Evolutionary conservation across 2,888 invertebrate species (phyloP).

Genomic region (Adelognathus sp.): DNA sequence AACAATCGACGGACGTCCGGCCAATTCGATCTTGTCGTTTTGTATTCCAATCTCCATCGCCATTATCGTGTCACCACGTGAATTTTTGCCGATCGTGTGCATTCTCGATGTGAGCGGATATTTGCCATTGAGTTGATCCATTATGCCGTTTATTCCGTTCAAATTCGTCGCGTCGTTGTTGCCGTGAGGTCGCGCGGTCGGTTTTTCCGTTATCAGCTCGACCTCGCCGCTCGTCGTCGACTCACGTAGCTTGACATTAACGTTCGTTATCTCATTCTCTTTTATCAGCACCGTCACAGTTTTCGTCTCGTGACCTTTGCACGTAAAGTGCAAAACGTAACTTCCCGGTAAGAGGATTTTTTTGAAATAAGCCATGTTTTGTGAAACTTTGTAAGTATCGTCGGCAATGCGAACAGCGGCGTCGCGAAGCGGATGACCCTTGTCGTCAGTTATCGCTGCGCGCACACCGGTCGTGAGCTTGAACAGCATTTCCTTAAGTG

Average conservation of each 20-base stretch:
- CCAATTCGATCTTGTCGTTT: constrained; percentile 55
- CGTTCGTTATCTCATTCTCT: constrained; percentile 76
- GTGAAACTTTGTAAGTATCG: constrained; percentile 84
- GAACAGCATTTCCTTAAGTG: constrained; percentile 73
- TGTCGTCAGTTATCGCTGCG: constrained; percentile 84
- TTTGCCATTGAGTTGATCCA: constrained; percentile 73
- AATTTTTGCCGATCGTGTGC: constrained; percentile 70
- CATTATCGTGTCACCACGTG: constrained; percentile 66
- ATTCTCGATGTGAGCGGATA: constrained; percentile 72
- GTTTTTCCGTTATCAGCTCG: constrained; percentile 41
- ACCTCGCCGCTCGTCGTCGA: constrained; percentile 29
- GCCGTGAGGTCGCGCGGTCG: not conserved
- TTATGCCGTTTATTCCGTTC: constrained; percentile 61
- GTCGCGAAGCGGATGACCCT: constrained; percentile 86
- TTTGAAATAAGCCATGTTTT: constrained; percentile 88
- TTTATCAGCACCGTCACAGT: constrained; percentile 80
- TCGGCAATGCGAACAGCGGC: constrained; percentile 88
- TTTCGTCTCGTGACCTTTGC: constrained; percentile 84
- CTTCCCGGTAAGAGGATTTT: constrained; percentile 87
- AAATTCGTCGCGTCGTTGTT: constrained; percentile 9
- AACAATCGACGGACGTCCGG: constrained; percentile 70
- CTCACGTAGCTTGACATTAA: constrained; percentile 74
- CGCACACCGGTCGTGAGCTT: constrained; percentile 74
- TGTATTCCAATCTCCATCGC: constrained; percentile 72
- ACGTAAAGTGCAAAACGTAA: constrained; percentile 85